Evolutionary conservation across 2,113 vertebrate species (phyloP), one percentile per base, ranked within the genome.

Genomic region (Mustelus asterias): DNA sequence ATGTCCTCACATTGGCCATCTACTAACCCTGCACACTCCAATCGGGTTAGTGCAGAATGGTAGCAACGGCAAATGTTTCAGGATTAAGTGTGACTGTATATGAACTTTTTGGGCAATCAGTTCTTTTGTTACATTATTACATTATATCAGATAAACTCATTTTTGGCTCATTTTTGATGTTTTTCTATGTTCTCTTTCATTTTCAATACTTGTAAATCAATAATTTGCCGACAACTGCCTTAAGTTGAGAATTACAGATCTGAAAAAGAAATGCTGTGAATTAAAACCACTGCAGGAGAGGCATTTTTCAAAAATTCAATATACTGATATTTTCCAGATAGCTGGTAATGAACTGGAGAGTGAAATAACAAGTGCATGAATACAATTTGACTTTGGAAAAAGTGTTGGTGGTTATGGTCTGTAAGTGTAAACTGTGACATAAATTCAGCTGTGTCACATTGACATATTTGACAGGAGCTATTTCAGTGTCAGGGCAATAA

Each of bases 131-230:
- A 37, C n/a, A 18, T 93, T 65, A 65, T 93, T 93, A 37, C n/a
- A 18, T 93, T 65, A 65, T n/a, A 18, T 93, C 65, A 37, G 20
- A 93, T 20, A 37, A 18, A 65, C n/a, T n/a, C n/a, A 92, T 37
- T 93, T 88, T n/a, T n/a, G n/a, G n/a, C n/a, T n/a, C n/a, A n/a
- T n/a, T n/a, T 24, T 93, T 93, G 60, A 29, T 0, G 37, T 65
- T 54, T 54, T 54, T 58, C 60, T 63, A 33, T 16, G 8, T 90
- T 85, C 44, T 26, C 88, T n/a, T 80, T 90, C 29, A 14, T 5
- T 60, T 92, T 92, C 89, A 65, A 16, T n/a, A 92, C 14, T 63
- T 33, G 26, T 92, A 92, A 92, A 65, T 65, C 60, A 92, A 92
- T 65, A 92, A 18, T 92, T 63, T 92, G 58, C 58, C 8, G 63